Evolutionary conservation across 2,113 vertebrate genomes (phyloP), one percentile per base, ranked within the genome.

Genomic region (Oxyruncus cristatus): DNA sequence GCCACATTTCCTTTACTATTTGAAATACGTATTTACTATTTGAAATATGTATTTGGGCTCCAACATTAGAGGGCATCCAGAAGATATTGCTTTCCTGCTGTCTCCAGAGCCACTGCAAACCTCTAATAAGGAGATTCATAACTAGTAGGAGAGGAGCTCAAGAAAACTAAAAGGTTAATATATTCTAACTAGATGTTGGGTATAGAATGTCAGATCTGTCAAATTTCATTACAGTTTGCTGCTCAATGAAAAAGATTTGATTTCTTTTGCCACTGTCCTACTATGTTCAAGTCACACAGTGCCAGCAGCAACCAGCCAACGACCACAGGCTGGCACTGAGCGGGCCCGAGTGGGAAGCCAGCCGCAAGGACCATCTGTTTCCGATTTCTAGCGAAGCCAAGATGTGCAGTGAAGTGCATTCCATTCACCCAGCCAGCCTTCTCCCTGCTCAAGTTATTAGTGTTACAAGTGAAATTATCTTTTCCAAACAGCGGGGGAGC

Each of bases 331-430:
- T 99, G 98, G 98, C 98, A 98, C 97, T 91, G 96, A 98, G 97
- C 97, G 96, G 98, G 98, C 98, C 97, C 94, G 97, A 98, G 98
- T 98, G 98, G 98, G 98, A 98, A 97, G 98, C 97, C 98, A 98
- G 99, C 99, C 99, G 98, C 98, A 98, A 98, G 98, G 97, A 98
- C 99, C 99, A 99, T 99, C 99, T 99, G 99, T 98, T 98, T 98
- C 97, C 97, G 96, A 98, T 98, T 98, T 98, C 98, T 98, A 97
- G 97, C 97, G 88, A 98, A 98, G 98, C 99, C 99, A 99, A 98
- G 98, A 98, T 98, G 98, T 98, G 98, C 96, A 98, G 98, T 98
- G 98, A 98, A 98, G 97, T 98, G 98, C 97, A 98, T 97, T 97
- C 97, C 97, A 96, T 97, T 98, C 97, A 97, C 97, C 93, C 96